Percentiles rank a stretch among this genome's conserved stretches.
Evolutionary conservation across 2,888 invertebrate species (phyloP).

Genomic region (Panzeria rudis): DNA sequence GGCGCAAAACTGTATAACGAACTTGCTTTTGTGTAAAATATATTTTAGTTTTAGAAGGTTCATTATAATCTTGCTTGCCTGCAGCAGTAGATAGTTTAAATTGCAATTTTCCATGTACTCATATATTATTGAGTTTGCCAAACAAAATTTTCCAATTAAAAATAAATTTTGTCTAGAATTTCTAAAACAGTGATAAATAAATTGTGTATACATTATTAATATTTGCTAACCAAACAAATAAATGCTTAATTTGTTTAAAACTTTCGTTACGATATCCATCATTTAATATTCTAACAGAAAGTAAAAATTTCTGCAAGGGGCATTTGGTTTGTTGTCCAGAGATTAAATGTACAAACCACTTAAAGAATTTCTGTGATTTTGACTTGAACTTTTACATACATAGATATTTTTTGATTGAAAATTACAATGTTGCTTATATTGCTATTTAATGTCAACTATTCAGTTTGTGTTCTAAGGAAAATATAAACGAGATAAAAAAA

Average conservation of each 20-base stretch:
- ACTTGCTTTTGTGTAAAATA: neutral
- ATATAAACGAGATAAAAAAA: constrained; percentile 23
- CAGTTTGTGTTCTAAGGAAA: constrained; percentile 25
- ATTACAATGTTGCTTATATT: constrained; percentile 48
- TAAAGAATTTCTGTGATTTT: constrained; percentile 12
- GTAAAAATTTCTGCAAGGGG: neutral
- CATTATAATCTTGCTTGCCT: neutral
- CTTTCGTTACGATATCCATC: neutral
- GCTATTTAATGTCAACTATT: constrained; percentile 45
- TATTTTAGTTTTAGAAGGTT: neutral
- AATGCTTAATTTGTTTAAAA: neutral
- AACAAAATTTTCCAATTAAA: constrained; percentile 32
- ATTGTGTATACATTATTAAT: neutral
- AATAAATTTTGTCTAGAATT: constrained; percentile 1
- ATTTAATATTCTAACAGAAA: neutral
- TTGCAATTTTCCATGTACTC: constrained; percentile 11
- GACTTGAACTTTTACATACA: constrained; percentile 2
- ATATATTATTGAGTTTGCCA: constrained; percentile 6
- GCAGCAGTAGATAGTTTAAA: neutral
- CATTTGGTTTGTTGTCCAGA: neutral
- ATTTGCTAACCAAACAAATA: neutral
- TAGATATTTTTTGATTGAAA: constrained; percentile 39
- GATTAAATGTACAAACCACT: neutral
- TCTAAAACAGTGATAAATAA: constrained; percentile 5
- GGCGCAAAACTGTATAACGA: neutral